A percentile compares a stretch with the other conserved stretches of the same genome.
Conservation (phyloP, 2,797 vertebrate species). For the Capromys pilorides region DNA sequence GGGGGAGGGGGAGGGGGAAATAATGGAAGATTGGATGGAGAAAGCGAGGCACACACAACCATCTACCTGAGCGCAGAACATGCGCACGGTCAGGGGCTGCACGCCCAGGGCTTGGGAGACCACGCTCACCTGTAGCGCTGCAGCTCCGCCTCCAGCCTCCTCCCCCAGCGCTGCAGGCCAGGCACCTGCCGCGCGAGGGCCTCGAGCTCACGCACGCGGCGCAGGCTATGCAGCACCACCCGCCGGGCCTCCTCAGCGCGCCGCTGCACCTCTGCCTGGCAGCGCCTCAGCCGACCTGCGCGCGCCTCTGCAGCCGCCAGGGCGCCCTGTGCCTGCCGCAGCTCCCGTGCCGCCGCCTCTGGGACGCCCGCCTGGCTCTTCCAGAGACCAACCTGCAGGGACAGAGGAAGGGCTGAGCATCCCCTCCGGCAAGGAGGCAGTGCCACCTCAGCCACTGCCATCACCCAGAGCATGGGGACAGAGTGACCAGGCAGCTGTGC, state of each 20-base stretch:
- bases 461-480: too few species aligned
- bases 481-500: neutral
- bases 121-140: slow-evolving; percentile 89
- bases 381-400: slow-evolving; percentile 91
- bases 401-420: neutral
- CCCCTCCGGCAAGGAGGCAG: neutral
- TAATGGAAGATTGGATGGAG: neutral
- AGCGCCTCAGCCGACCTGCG: slow-evolving; percentile 89
- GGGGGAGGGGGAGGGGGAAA: neutral
- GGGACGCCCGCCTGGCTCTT: slow-evolving; percentile 91
- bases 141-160: slow-evolving; percentile 91
- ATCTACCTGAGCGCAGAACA: rapidly evolving
- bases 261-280: slow-evolving; percentile 91
- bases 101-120: neutral
- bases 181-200: slow-evolving; percentile 89
- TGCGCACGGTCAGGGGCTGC: rapidly evolving
- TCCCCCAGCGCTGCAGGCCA: slow-evolving; percentile 87
- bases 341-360: slow-evolving; percentile 88
- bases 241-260: slow-evolving; percentile 92
- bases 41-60: neutral
- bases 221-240: slow-evolving; percentile 89
- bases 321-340: slow-evolving; percentile 88
- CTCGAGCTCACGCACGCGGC: slow-evolving; percentile 95
- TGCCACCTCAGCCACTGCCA: neutral
- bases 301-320: slow-evolving; percentile 88